phyloP scores from a whole-genome alignment of 2,797 vertebrate species.

The Otus scops region DNA sequence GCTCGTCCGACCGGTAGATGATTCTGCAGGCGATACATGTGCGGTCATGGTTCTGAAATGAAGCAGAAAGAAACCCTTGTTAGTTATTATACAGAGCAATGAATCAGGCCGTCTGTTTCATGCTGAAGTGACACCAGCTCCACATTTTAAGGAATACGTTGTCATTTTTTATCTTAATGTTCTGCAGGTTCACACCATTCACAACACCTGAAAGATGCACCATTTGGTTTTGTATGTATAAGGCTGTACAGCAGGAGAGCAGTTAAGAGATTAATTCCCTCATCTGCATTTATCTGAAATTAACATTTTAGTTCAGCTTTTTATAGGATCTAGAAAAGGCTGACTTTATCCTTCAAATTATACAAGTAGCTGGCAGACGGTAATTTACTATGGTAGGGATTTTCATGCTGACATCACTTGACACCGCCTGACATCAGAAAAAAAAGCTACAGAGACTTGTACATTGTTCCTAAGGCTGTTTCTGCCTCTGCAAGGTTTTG shows the following conservation, averaged over 20 bases:
- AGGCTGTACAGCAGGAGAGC: not conserved
- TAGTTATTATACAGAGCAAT: not conserved
- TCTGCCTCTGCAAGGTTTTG: not conserved
- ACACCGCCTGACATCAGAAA: not conserved
- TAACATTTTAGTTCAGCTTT: not conserved
- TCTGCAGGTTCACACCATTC: not conserved
- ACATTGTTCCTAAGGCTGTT: not conserved
- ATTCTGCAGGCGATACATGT: constrained; percentile 87
- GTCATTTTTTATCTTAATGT: not conserved
- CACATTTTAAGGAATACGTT: not conserved
- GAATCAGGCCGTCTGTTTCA: not conserved
- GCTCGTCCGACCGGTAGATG: constrained; percentile 89
- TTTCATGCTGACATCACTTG: not conserved
- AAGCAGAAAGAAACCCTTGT: not conserved
- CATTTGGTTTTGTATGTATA: not conserved
- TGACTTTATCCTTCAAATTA: not conserved
- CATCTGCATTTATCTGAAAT: not conserved
- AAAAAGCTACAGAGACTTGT: not conserved
- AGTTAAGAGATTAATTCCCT: not conserved
- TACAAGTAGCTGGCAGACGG: not conserved
- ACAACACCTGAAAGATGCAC: not conserved
- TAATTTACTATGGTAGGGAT: not conserved
- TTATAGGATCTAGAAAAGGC: not conserved
- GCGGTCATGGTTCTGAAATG: constrained; percentile 86
- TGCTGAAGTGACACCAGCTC: not conserved